Conservation (phyloP, 2,113 vertebrate species). For the Myrmecophaga tridactyla region DNA sequence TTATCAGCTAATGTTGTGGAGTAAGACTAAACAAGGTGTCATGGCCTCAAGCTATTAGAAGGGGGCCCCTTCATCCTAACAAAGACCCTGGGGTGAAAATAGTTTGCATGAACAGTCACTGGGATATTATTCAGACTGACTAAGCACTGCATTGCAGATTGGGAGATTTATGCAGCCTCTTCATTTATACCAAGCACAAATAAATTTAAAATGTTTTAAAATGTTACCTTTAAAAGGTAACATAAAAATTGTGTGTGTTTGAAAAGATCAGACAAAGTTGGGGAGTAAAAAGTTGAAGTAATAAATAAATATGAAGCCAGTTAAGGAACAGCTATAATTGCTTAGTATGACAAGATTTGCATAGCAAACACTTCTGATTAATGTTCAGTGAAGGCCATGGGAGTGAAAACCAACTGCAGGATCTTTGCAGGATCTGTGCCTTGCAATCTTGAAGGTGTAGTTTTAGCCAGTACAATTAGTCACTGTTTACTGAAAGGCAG, state of each 20-base stretch:
- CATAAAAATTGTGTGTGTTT: conserved; percentile 46
- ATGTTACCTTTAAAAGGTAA: conserved; percentile 71
- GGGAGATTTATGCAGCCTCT: neutral
- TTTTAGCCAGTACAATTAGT: conserved; percentile 75
- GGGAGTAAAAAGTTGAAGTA: conserved; percentile 74
- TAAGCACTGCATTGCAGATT: conserved; percentile 58
- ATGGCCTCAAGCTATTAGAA: conserved; percentile 29
- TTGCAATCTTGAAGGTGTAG: conserved; percentile 65
- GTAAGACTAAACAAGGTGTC: conserved; percentile 66
- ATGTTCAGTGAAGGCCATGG: conserved; percentile 64
- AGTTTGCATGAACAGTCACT: conserved; percentile 70
- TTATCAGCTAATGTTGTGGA: conserved; percentile 67
- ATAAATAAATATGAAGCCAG: conserved; percentile 83
- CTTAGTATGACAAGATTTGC: conserved; percentile 81
- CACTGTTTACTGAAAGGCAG: conserved; percentile 75
- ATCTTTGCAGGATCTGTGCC: conserved; percentile 65
- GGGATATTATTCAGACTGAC: conserved; percentile 41
- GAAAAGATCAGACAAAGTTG: conserved; percentile 72
- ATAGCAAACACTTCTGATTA: conserved; percentile 82
- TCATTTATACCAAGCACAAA: conserved; percentile 26
- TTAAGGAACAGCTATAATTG: conserved; percentile 76
- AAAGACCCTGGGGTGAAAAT: conserved; percentile 71
- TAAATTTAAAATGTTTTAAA: conserved; percentile 70
- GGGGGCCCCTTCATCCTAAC: conserved; percentile 69
- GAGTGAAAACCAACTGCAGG: conserved; percentile 55